Conservation (phyloP, 2,888 invertebrate genomes). For the Rutpela maculata region DNA sequence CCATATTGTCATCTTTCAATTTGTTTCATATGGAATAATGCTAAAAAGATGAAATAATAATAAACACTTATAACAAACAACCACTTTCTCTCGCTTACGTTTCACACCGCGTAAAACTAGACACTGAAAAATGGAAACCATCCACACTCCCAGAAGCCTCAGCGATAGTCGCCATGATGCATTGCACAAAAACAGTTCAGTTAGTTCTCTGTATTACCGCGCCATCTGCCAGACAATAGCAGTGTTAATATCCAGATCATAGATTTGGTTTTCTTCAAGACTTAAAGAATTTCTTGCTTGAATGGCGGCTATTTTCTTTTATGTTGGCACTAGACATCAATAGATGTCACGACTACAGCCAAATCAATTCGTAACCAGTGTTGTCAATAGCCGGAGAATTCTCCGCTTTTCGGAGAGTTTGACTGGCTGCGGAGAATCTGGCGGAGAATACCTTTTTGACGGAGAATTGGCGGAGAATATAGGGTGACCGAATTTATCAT, state of each 20-base stretch:
- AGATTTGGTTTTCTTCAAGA: neutral
- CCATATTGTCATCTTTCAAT: constrained; percentile 58
- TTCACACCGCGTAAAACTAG: constrained; percentile 74
- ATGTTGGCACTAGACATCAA: no score
- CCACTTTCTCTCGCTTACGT: constrained; percentile 68
- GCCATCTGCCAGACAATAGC: constrained; percentile 2
- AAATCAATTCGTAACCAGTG: no score
- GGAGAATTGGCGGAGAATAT: no score
- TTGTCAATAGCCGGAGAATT: no score
- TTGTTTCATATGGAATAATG: constrained; percentile 50
- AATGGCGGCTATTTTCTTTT: no score
- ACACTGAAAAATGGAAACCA: constrained; percentile 78
- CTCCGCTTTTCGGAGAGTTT: no score
- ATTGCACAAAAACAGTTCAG: constrained; percentile 64
- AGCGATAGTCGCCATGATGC: constrained; percentile 72
- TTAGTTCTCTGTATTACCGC: neutral
- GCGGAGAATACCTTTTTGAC: no score
- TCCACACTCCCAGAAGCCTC: constrained; percentile 77
- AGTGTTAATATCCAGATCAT: neutral
- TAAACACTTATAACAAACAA: constrained; percentile 56
- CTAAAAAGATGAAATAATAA: constrained; percentile 56
- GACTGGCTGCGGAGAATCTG: no score
- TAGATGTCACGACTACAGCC: no score
- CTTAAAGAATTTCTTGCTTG: no score
- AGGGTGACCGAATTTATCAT: no score